Evolutionary conservation across 2,888 invertebrate genomes (phyloP).

Genomic region (Ligdia adustata): DNA sequence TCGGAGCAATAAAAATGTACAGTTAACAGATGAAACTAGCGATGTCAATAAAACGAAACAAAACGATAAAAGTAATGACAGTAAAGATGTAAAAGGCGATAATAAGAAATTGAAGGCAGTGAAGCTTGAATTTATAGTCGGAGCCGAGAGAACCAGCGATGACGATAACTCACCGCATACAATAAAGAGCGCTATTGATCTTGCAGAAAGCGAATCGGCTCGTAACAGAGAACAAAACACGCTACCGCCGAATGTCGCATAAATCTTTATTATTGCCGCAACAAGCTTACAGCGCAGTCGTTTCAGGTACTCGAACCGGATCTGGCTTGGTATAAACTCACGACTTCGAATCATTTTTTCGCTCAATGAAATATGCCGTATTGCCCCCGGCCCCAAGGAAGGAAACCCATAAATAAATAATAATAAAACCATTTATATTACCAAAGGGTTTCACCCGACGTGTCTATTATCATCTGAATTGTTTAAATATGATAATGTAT

Average conservation of each 20-base stretch:
- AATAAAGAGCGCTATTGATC: conserved; percentile 82
- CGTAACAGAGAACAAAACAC: conserved; percentile 81
- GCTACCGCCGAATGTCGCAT: conserved; percentile 83
- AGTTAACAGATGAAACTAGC: conserved; percentile 41
- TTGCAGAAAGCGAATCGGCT: conserved; percentile 80
- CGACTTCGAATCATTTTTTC: conserved; percentile 81
- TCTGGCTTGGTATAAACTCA: conserved; percentile 76
- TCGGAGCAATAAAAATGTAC: conserved; percentile 35
- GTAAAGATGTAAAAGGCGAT: conserved; percentile 73
- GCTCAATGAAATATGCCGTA: conserved; percentile 81
- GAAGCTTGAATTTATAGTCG: conserved; percentile 67
- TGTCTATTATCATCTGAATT: conserved; percentile 84
- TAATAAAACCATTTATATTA: conserved; percentile 84
- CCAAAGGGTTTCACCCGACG: conserved; percentile 82
- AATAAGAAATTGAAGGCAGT: conserved; percentile 69
- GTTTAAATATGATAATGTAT: conserved; percentile 84
- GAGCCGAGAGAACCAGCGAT: conserved; percentile 66
- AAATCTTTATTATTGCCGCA: conserved; percentile 84
- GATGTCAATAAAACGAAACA: conserved; percentile 47
- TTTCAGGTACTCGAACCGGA: conserved; percentile 81
- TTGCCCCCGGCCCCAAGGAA: conserved; percentile 77
- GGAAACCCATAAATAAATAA: conserved; percentile 84
- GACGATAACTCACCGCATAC: conserved; percentile 74
- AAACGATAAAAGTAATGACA: conserved; percentile 53
- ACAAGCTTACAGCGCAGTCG: conserved; percentile 79